Percentiles rank a stretch among this genome's conserved stretches.
Evolutionary conservation across 2,888 invertebrate genomes (phyloP).

Genomic region (Ecliptopera silaceata): DNA sequence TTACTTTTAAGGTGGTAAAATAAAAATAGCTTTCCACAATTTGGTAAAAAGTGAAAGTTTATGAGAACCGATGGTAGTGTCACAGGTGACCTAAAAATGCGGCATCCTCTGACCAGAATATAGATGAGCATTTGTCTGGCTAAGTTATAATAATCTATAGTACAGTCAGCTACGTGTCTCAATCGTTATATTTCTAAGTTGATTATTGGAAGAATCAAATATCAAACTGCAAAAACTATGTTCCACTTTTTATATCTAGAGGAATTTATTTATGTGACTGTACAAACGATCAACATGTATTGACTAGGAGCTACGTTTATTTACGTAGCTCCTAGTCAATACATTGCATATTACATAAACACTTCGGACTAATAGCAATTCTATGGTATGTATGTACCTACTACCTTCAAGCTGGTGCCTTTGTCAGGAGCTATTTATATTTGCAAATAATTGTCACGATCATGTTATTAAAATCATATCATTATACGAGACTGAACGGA

Average conservation of each 20-base stretch:
- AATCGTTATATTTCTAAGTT: too few relatives aligned
- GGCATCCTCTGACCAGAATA: slow-evolving; percentile 36
- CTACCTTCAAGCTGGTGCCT: not conserved
- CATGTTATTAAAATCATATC: not conserved
- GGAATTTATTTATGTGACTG: too few relatives aligned
- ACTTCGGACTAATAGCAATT: not conserved
- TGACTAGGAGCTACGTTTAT: too few relatives aligned
- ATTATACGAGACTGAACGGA: not conserved
- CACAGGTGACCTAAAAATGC: slow-evolving; percentile 39
- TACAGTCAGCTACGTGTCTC: not conserved
- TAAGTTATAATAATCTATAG: slow-evolving; percentile 3
- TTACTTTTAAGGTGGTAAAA: too few relatives aligned
- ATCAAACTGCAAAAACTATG: too few relatives aligned
- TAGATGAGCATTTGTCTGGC: slow-evolving; percentile 28
- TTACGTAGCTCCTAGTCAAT: too few relatives aligned
- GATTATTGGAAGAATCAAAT: too few relatives aligned
- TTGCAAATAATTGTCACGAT: slow-evolving; percentile 9
- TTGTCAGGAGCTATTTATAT: not conserved
- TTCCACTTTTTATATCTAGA: too few relatives aligned
- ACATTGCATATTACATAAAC: too few relatives aligned
- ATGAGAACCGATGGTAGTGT: slow-evolving; percentile 32
- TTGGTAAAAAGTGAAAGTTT: slow-evolving; percentile 33
- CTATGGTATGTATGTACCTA: not conserved
- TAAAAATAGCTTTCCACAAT: too few relatives aligned
- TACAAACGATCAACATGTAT: too few relatives aligned